Evolutionary conservation across 1,140 invertebrate genomes (phyloP).

Genomic region (Achatina immaculata): DNA sequence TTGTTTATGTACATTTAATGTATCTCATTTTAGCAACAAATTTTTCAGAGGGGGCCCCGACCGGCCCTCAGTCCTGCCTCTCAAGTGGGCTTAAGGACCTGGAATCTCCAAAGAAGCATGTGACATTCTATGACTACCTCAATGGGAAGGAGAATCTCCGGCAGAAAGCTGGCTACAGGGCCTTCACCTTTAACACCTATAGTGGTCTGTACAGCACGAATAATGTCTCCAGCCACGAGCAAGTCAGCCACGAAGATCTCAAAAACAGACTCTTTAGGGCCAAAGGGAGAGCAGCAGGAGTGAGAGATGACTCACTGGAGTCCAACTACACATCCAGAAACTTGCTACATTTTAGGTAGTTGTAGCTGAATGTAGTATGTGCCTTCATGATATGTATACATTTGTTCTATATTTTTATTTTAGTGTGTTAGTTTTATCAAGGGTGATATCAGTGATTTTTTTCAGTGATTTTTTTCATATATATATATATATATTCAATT

Average conservation of each 20-base stretch:
- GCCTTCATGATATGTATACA: neutral
- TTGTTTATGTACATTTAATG: too few relatives aligned
- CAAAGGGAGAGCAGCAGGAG: neutral
- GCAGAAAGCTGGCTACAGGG: constrained; percentile 19
- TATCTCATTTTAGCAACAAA: too few relatives aligned
- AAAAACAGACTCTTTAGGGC: constrained; percentile 48
- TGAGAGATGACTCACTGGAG: neutral
- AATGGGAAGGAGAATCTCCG: constrained; percentile 61
- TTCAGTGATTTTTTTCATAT: too few relatives aligned
- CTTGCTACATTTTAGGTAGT: constrained; percentile 6
- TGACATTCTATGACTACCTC: constrained; percentile 61
- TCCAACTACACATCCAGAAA: constrained; percentile 3
- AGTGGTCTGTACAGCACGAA: constrained; percentile 37
- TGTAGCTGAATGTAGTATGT: neutral
- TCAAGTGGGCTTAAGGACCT: constrained; percentile 55
- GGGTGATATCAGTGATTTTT: too few relatives aligned
- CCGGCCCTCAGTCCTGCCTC: constrained; percentile 49
- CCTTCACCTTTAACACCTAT: constrained; percentile 41
- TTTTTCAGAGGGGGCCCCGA: constrained; percentile 25
- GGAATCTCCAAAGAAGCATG: constrained; percentile 64
- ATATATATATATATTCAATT: too few relatives aligned
- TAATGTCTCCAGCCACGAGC: constrained; percentile 49
- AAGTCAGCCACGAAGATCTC: constrained; percentile 53
- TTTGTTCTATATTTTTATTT: too few relatives aligned
- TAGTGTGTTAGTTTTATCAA: too few relatives aligned